A percentile compares a stretch with the other conserved stretches of the same genome.
Evolutionary conservation across 1,140 invertebrate genomes (phyloP).

Genomic region (Drosophila asahinai): DNA sequence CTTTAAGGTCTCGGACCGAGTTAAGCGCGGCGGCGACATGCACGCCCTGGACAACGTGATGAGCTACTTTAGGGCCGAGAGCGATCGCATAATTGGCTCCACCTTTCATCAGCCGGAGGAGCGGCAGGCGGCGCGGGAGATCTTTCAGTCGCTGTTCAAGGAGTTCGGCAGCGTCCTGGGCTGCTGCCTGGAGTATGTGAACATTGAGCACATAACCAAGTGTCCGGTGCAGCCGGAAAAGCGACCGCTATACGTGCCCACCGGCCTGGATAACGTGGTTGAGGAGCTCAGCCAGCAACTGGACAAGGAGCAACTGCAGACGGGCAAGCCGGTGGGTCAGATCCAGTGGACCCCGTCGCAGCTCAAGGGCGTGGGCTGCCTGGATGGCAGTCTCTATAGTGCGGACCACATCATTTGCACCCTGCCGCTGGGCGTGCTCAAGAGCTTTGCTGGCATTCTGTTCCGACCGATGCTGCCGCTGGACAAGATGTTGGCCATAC

Average conservation of each 20-base stretch:
- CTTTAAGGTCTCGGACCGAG: constrained; percentile 58
- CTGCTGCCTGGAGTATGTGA: constrained; percentile 76
- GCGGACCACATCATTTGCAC: constrained; percentile 94
- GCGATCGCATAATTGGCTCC: constrained; percentile 45
- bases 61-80: constrained; percentile 75
- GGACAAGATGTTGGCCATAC: constrained; percentile 91
- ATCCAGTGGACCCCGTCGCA: constrained; percentile 71
- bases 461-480: constrained; percentile 91
- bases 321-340: constrained; percentile 74
- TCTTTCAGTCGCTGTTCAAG: constrained; percentile 78
- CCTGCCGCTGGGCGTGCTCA: constrained; percentile 93
- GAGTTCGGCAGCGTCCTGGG: constrained; percentile 77
- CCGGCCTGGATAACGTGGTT: constrained; percentile 84
- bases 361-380: constrained; percentile 86
- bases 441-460: constrained; percentile 90
- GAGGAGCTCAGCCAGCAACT: constrained; percentile 54
- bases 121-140: constrained; percentile 60
- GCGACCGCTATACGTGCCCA: constrained; percentile 66
- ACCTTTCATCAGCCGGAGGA: constrained; percentile 56
- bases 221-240: constrained; percentile 53
- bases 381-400: constrained; percentile 90
- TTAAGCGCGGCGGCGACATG: constrained; percentile 60
- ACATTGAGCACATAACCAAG: constrained; percentile 75
- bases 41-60: constrained; percentile 75
- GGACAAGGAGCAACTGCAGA: constrained; percentile 54